These are phyloP conservation scores for Isichthys henryi DNA, from an alignment of 2,113 vertebrate genomes.

Conservation along the genomic window DNA sequence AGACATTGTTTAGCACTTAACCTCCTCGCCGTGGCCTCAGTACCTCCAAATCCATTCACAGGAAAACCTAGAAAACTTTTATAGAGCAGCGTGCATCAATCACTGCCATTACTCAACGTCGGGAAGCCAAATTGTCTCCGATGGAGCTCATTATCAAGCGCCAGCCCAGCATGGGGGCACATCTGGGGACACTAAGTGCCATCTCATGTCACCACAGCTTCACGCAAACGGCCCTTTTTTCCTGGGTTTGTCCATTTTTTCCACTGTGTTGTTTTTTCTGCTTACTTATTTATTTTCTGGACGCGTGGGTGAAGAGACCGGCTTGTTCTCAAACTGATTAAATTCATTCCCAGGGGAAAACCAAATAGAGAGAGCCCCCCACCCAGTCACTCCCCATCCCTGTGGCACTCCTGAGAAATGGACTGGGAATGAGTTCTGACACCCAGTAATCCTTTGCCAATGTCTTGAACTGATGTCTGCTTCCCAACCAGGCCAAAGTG, in stretches of 20 bases:
- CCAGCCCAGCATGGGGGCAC: constrained; percentile 67
- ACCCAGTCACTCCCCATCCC: background rate
- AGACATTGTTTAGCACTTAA: constrained; percentile 68
- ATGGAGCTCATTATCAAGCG: constrained; percentile 77
- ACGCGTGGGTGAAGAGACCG: constrained; percentile 31
- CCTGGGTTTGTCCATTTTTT: constrained; percentile 46
- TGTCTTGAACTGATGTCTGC: constrained; percentile 28
- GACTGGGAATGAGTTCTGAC: constrained; percentile 18
- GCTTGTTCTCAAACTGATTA: constrained; percentile 49
- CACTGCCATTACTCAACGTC: constrained; percentile 66
- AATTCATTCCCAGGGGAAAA: constrained; percentile 23
- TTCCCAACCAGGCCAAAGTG: constrained; percentile 54
- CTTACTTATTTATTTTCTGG: constrained; percentile 51
- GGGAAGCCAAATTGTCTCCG: constrained; percentile 76
- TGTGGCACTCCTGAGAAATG: constrained; percentile 11
- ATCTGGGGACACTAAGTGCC: constrained; percentile 77
- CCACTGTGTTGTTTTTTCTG: constrained; percentile 44
- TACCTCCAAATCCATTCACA: constrained; percentile 37
- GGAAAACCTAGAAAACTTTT: constrained; percentile 47
- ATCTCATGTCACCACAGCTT: constrained; percentile 67
- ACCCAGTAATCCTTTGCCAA: background rate
- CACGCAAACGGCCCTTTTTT: constrained; percentile 47
- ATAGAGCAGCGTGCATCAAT: constrained; percentile 64
- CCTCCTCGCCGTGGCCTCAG: constrained; percentile 52
- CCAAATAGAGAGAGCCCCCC: constrained; percentile 10